Evolutionary conservation across 1,140 invertebrate species (phyloP).

Genomic region (Pristionchus pacificus): DNA sequence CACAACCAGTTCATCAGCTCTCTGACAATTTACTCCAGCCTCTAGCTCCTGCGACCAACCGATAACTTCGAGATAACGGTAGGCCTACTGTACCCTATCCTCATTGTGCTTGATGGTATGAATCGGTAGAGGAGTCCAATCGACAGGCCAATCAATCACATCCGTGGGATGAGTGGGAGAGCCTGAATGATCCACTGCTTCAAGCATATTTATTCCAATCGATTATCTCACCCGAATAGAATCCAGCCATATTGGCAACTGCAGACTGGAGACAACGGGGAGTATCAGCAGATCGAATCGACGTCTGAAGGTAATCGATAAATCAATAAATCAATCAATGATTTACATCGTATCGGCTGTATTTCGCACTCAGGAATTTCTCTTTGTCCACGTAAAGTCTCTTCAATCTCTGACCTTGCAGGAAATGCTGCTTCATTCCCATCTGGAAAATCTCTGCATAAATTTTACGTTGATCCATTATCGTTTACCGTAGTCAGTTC

Average conservation of each 20-base stretch:
- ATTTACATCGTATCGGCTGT: slow-evolving; percentile 17
- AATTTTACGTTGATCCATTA: neutral
- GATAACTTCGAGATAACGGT: neutral
- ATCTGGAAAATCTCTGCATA: neutral
- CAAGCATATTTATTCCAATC: no score
- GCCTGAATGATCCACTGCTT: no score
- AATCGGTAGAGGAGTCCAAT: slow-evolving; percentile 15
- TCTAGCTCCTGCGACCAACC: slow-evolving; percentile 19
- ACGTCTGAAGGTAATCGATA: slow-evolving; percentile 12
- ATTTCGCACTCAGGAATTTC: slow-evolving; percentile 23
- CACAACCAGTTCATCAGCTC: slow-evolving; percentile 1
- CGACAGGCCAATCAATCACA: slow-evolving; percentile 2
- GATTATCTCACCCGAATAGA: no score
- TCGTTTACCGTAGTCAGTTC: slow-evolving; percentile 16
- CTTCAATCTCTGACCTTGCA: slow-evolving; percentile 21
- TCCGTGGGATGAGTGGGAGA: slow-evolving; percentile 1
- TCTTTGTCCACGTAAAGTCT: slow-evolving; percentile 11
- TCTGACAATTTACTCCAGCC: slow-evolving; percentile 3
- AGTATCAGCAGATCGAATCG: slow-evolving; percentile 4
- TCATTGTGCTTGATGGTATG: slow-evolving; percentile 6
- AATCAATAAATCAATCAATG: neutral
- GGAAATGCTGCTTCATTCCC: slow-evolving; percentile 24
- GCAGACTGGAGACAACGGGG: slow-evolving; percentile 13
- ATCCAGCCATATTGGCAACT: slow-evolving; percentile 18
- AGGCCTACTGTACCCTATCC: slow-evolving; percentile 5